phyloP scores from a whole-genome alignment of 2,797 vertebrate genomes.

The Chromobotia macracanthus region DNA sequence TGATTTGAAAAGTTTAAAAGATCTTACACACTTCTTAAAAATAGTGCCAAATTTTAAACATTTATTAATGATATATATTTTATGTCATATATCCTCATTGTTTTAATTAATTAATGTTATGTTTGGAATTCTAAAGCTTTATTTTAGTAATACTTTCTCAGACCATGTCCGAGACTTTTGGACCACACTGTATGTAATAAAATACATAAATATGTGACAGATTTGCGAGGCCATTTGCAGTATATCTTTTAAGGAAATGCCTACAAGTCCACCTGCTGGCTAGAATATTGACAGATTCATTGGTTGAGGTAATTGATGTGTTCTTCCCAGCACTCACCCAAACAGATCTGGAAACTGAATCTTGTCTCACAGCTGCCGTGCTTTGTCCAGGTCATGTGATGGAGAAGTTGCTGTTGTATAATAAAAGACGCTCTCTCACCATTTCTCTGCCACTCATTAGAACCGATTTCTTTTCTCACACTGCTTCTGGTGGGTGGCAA shows the following conservation, averaged over 20 bases:
- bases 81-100: no score
- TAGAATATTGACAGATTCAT: constrained; percentile 48
- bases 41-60: no score
- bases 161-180: no score
- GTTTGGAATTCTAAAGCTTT: no score
- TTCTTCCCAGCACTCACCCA: constrained; percentile 60
- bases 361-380: constrained; percentile 37
- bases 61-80: no score
- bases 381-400: constrained; percentile 51
- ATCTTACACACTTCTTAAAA: no score
- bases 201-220: no score
- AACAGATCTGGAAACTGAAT: constrained; percentile 53
- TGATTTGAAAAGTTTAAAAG: no score
- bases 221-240: not conserved
- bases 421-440: constrained; percentile 17
- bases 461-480: constrained; percentile 47
- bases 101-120: no score
- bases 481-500: constrained; percentile 42
- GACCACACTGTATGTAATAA: no score
- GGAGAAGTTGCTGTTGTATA: constrained; percentile 29
- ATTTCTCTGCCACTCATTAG: constrained; percentile 31
- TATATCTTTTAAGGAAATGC: constrained; percentile 8
- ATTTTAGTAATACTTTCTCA: no score
- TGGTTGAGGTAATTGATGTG: constrained; percentile 53
- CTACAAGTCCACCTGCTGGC: constrained; percentile 11